Evolutionary conservation across 2,113 vertebrate genomes (phyloP).

Genomic region (Catharus bicknelli): DNA sequence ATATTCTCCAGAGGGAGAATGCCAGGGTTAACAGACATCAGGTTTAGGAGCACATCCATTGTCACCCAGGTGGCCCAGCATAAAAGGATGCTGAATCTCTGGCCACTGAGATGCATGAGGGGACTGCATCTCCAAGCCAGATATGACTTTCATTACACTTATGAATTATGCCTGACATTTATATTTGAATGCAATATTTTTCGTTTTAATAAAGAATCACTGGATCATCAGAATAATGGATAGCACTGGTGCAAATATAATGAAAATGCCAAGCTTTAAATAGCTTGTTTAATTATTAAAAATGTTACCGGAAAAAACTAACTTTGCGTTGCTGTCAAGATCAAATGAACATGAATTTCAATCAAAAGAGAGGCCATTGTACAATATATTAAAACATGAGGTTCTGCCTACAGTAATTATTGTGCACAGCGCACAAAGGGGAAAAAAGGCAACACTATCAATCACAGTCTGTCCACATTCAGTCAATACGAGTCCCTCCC

Average conservation of each 20-base stretch:
- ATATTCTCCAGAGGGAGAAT: neutral
- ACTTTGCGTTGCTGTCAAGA: constrained; percentile 62
- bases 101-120: neutral
- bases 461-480: constrained; percentile 16
- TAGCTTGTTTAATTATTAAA: constrained; percentile 74
- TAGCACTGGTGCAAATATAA: constrained; percentile 60
- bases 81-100: neutral
- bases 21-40: neutral
- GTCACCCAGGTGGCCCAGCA: neutral
- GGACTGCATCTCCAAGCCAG: neutral
- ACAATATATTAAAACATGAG: constrained; percentile 69
- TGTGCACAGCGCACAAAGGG: constrained; percentile 33
- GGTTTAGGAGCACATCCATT: neutral
- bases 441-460: constrained; percentile 55
- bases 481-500: constrained; percentile 40
- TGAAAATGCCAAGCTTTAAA: constrained; percentile 66
- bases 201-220: constrained; percentile 66
- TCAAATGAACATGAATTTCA: constrained; percentile 71
- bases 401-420: constrained; percentile 60
- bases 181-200: constrained; percentile 61
- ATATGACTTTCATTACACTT: constrained; percentile 33
- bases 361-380: constrained; percentile 59
- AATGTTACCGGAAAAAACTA: constrained; percentile 65
- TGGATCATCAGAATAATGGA: constrained; percentile 64
- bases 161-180: constrained; percentile 65